Evolutionary conservation across 2,113 vertebrate species (phyloP).

Genomic region (Hippocampus abdominalis): DNA sequence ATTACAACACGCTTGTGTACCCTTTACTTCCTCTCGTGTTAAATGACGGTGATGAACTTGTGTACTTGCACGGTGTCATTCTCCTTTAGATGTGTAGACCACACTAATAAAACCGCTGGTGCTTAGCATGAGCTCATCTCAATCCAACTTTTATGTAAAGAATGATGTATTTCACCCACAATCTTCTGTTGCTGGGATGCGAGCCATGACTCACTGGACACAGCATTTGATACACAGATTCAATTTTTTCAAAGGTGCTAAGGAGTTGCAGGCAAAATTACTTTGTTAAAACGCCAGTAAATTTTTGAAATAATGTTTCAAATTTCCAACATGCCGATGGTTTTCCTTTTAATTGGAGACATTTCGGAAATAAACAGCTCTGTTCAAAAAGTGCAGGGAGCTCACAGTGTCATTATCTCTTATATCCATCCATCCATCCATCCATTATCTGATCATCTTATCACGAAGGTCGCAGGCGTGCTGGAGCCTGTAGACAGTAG

Average conservation of each 20-base stretch:
- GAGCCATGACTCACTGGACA: neutral
- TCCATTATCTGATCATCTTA: no score
- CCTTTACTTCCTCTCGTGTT: neutral
- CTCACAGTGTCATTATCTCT: no score
- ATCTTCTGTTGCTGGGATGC: neutral
- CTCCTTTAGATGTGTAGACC: neutral
- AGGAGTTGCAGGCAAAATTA: neutral
- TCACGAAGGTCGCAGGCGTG: no score
- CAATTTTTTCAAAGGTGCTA: neutral
- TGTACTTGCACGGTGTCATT: neutral
- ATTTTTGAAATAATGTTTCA: no score
- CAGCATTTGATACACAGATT: neutral
- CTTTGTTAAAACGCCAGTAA: no score
- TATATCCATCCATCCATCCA: no score
- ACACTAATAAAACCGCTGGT: neutral
- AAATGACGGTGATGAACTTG: constrained; percentile 1
- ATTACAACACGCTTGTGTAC: neutral
- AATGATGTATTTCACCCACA: neutral
- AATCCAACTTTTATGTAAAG: neutral
- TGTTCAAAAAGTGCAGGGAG: no score
- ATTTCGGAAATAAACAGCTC: no score
- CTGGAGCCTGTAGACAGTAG: no score
- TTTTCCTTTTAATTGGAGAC: no score
- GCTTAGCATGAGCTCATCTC: neutral
- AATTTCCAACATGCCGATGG: neutral